Evolutionary conservation across 2,797 vertebrate genomes (phyloP).

Genomic region (Sebastes dallii): DNA sequence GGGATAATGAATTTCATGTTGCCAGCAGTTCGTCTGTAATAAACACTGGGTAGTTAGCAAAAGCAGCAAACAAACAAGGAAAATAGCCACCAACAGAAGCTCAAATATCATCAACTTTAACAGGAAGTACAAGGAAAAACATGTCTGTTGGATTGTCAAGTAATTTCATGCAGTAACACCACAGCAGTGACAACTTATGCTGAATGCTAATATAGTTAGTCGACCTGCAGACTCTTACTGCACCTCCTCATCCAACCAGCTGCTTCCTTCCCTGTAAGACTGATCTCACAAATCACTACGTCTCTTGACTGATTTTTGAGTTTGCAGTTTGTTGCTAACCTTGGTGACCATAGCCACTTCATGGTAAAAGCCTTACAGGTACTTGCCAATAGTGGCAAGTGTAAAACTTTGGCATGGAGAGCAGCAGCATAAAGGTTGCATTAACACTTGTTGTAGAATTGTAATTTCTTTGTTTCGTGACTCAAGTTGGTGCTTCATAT

Average conservation of each 20-base stretch:
- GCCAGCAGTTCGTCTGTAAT: slow-evolving; percentile 37
- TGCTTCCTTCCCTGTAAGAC: background rate
- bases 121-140: slow-evolving; percentile 19
- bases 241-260: slow-evolving; percentile 3
- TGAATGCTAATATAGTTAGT: background rate
- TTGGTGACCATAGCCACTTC: background rate
- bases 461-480: background rate
- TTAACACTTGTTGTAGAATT: background rate
- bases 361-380: background rate
- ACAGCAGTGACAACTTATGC: background rate
- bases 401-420: background rate
- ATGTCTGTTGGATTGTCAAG: slow-evolving; percentile 37
- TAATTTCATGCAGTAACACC: slow-evolving; percentile 13
- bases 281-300: background rate
- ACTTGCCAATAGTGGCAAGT: background rate
- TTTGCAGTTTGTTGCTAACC: background rate
- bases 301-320: background rate
- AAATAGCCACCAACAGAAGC: slow-evolving; percentile 16
- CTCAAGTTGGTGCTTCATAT: background rate
- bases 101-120: slow-evolving; percentile 14
- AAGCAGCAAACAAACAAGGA: slow-evolving; percentile 31
- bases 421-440: background rate
- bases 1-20: slow-evolving; percentile 41
- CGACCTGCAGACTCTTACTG: background rate
- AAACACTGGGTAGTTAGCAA: slow-evolving; percentile 40